phyloP scores from a whole-genome alignment of 1,140 invertebrate species.

The Anagrus nilaparvatae region DNA sequence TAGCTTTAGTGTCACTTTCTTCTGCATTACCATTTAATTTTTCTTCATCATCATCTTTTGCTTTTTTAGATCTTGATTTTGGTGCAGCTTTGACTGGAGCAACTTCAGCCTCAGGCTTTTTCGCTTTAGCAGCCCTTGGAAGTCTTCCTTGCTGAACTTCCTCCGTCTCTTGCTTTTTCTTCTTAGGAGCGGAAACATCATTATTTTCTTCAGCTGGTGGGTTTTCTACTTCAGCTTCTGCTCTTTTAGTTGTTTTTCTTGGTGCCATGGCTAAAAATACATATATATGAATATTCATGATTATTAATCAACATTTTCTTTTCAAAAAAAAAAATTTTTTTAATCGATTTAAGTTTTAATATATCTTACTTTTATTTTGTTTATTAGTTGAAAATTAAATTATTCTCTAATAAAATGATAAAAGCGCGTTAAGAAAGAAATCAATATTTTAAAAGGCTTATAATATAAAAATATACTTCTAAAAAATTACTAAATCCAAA shows the following conservation, averaged over 20 bases:
- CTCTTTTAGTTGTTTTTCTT: slow-evolving; percentile 11
- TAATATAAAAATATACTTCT: too few relatives aligned
- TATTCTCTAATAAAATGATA: too few relatives aligned
- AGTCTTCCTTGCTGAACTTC: slow-evolving; percentile 13
- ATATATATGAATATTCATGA: too few relatives aligned
- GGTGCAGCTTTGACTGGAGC: slow-evolving; percentile 8
- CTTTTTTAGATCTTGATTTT: slow-evolving; percentile 5
- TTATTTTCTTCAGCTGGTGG: slow-evolving; percentile 11
- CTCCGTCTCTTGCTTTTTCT: slow-evolving; percentile 10
- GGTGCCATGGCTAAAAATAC: slow-evolving; percentile 15
- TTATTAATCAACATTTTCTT: too few relatives aligned
- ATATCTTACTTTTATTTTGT: too few relatives aligned
- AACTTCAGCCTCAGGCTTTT: slow-evolving; percentile 14
- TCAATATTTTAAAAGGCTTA: too few relatives aligned
- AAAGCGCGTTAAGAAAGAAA: too few relatives aligned
- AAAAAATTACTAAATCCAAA: too few relatives aligned
- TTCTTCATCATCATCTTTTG: slow-evolving; percentile 6
- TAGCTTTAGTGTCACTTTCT: slow-evolving; percentile 10
- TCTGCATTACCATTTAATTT: slow-evolving; percentile 7
- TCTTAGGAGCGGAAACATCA: slow-evolving; percentile 16
- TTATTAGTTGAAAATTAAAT: too few relatives aligned
- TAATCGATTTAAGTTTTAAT: too few relatives aligned
- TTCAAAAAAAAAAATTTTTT: too few relatives aligned
- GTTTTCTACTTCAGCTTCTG: slow-evolving; percentile 9
- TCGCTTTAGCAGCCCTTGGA: slow-evolving; percentile 18